Conservation (phyloP, 1,140 invertebrate genomes). For the Diprion similis region DNA sequence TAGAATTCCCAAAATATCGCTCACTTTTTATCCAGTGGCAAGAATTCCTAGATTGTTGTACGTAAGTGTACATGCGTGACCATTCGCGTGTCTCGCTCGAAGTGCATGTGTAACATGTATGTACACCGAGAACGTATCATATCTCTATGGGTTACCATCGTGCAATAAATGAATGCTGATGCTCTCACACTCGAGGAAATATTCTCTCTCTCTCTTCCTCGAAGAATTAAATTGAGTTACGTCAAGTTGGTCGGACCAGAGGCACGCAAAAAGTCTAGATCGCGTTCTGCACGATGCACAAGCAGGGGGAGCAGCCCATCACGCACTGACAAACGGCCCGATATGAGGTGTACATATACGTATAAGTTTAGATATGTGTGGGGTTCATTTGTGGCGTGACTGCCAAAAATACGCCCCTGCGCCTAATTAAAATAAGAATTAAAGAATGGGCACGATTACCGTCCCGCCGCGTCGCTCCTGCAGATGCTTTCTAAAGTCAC, state of each 20-base stretch:
- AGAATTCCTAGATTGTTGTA: too few species aligned
- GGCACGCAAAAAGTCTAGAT: slow-evolving; percentile 4
- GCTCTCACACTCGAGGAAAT: too few species aligned
- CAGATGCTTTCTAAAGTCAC: neutral
- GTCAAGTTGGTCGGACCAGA: neutral
- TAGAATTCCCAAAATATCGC: too few species aligned
- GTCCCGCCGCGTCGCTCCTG: neutral
- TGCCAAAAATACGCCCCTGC: slow-evolving; percentile 6
- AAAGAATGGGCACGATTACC: neutral
- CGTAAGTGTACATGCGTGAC: too few species aligned
- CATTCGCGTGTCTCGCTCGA: too few species aligned
- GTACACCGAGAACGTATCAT: too few species aligned
- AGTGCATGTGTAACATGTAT: too few species aligned
- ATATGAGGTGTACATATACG: too few species aligned
- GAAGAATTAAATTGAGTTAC: slow-evolving; percentile 1
- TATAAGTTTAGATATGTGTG: neutral
- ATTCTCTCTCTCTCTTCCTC: neutral
- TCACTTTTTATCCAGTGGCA: too few species aligned
- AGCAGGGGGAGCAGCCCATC: neutral
- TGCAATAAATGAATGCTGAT: neutral
- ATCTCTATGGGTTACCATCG: too few species aligned
- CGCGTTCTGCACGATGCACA: slow-evolving; percentile 6
- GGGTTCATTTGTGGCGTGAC: neutral
- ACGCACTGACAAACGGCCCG: neutral
- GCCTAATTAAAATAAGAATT: slow-evolving; percentile 6